Conservation (phyloP, 1,140 invertebrate species). For the Psix sp. region DNA sequence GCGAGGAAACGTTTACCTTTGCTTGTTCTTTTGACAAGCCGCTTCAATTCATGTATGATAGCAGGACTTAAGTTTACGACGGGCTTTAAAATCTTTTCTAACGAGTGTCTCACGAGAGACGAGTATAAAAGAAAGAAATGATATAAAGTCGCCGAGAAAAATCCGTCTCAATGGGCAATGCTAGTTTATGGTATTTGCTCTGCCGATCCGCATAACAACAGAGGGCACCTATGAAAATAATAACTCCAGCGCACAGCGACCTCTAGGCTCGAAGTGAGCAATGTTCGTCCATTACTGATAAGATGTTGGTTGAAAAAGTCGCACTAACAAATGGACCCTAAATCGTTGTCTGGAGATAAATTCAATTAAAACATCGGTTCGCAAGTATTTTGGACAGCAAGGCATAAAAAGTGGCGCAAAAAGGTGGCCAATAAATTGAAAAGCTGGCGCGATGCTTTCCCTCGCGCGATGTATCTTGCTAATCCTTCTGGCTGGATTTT, state of each 20-base stretch:
- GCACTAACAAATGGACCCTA: too few species aligned
- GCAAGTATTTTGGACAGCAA: too few species aligned
- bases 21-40: constrained; percentile 45
- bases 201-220: constrained; percentile 23
- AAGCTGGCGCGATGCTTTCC: too few species aligned
- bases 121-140: constrained; percentile 38
- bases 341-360: too few species aligned
- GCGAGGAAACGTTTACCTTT: constrained; percentile 38
- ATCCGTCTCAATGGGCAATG: constrained; percentile 46
- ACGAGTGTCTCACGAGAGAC: constrained; percentile 47
- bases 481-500: too few species aligned
- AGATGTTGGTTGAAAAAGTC: too few species aligned
- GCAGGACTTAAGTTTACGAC: constrained; percentile 46
- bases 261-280: background rate
- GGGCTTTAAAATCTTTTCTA: constrained; percentile 51
- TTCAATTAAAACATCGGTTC: too few species aligned
- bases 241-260: constrained; percentile 1
- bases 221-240: constrained; percentile 25
- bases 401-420: too few species aligned
- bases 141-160: constrained; percentile 50
- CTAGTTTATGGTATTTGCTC: constrained; percentile 51
- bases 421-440: too few species aligned
- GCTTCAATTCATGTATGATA: constrained; percentile 49
- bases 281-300: too few species aligned
- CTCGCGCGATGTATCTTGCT: too few species aligned